Base-by-base conservation (phyloP, 2,113 vertebrate species). In the Datnioides undecimradiatus region DNA sequence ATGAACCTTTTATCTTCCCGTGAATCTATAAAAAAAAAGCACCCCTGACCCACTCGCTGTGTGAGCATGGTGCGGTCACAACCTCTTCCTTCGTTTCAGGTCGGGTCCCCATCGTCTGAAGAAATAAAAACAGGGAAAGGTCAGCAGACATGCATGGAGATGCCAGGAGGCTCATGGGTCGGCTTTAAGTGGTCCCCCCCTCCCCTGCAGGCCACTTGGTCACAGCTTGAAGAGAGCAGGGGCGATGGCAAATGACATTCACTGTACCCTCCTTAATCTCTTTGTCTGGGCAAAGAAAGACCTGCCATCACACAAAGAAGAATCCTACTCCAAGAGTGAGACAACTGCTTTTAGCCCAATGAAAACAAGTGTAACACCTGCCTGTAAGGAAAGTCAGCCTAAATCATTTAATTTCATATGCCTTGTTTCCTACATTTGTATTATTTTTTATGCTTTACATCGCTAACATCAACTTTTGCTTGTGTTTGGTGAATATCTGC, bases 151-250 rank as follows among this genome's bases (percentile, higher is more conserved):
- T 25, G 57, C 12, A 57, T 51, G 38, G 33, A 59, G 51, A 52
- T 29, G 51, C 54, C 62, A 38, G 58, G 66, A 80, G 74, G 83
- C 27, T 40, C 57, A 45, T 23, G 45, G 64, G 40, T 25, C n/a
- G 83, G 59, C 65, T 79, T 74, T 87, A 83, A 87, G 87, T 84
- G 78, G 40, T 51, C 8, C 19, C 10, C 16, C 16, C 25, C 16
- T 10, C 25, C 13, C 68, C 83, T 23, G 12, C 52, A 54, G 69
- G 78, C 80, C 65, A 70, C 23, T 62, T 63, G 71, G 41, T 68
- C 63, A 17, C 58, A 69, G 62, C 58, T 71, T 79, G 73, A 88
- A 91, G 85, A 83, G 89, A 83, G 60, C 86, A 81, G 54, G 21
- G 66, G 31, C 11, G 2, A 70, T 34, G 51, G 23, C 21, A 66